These are phyloP conservation scores for Aphaenogaster rudis DNA, from an alignment of 1,140 invertebrate genomes.

Conservation along the genomic window DNA sequence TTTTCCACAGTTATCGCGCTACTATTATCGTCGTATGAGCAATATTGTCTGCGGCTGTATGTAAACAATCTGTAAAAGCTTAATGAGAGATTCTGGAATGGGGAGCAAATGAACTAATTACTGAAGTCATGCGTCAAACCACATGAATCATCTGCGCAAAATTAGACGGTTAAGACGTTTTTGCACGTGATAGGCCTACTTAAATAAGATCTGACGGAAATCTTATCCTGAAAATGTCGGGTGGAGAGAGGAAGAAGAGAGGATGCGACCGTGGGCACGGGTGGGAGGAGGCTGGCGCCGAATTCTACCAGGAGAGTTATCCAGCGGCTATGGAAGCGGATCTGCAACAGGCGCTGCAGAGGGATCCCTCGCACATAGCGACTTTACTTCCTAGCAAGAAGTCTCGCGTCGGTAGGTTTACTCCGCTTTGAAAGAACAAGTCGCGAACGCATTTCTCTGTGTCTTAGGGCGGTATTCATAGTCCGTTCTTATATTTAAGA, in stretches of 20 bases:
- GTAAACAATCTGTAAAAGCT: background rate
- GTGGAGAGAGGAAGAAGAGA: slow-evolving; percentile 88
- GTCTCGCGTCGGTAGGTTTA: slow-evolving; percentile 89
- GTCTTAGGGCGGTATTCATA: no score
- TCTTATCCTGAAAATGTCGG: slow-evolving; percentile 87
- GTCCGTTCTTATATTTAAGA: no score
- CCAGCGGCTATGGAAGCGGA: slow-evolving; percentile 91
- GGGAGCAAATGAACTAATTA: background rate
- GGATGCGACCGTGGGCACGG: slow-evolving; percentile 88
- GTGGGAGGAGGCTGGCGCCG: slow-evolving; percentile 94
- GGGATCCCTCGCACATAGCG: slow-evolving; percentile 91
- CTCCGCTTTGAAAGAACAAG: background rate
- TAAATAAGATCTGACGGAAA: background rate
- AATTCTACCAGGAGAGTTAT: slow-evolving; percentile 95
- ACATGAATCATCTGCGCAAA: background rate
- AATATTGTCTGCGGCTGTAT: background rate
- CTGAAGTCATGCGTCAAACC: background rate
- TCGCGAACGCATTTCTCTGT: background rate
- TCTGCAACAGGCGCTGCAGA: slow-evolving; percentile 89
- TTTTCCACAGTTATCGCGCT: background rate
- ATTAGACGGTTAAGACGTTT: background rate
- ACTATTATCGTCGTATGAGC: background rate
- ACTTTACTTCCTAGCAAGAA: slow-evolving; percentile 93
- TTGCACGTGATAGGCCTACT: background rate
- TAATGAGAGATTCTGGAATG: background rate